Evolutionary conservation across 2,797 vertebrate species (phyloP).

Genomic region (Ptychadena robeensis): DNA sequence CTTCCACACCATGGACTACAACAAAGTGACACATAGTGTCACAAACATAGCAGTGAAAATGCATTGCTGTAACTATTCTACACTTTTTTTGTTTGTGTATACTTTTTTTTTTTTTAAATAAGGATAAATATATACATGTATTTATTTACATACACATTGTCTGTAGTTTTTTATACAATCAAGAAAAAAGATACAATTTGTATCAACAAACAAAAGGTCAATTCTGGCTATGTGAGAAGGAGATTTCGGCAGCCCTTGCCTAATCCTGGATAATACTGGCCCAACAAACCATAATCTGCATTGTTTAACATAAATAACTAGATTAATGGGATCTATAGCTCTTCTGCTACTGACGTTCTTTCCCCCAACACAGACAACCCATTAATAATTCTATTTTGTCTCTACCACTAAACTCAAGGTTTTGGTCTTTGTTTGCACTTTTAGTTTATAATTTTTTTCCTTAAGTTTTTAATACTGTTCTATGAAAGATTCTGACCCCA

Average conservation of each 20-base stretch:
- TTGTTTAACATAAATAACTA: no score
- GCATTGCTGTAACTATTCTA: constrained; percentile 80
- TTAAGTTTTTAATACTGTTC: no score
- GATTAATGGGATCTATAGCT: no score
- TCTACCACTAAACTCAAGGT: no score
- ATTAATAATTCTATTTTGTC: no score
- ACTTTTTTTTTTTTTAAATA: constrained; percentile 75
- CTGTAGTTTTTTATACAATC: constrained; percentile 84
- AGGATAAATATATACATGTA: constrained; percentile 68
- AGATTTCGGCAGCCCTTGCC: constrained; percentile 78
- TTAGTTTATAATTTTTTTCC: no score
- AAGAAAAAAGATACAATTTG: constrained; percentile 99
- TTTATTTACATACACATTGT: constrained; percentile 55
- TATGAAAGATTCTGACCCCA: no score
- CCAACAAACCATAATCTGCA: not conserved
- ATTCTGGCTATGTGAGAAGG: constrained; percentile 97
- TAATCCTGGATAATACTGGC: constrained; percentile 3
- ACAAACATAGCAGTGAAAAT: constrained; percentile 91
- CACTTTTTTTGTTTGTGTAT: constrained; percentile 76
- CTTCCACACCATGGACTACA: constrained; percentile 85
- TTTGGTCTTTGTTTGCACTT: no score
- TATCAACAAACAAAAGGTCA: constrained; percentile 99
- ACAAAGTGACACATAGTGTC: constrained; percentile 98
- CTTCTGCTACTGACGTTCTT: no score
- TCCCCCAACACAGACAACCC: no score